Evolutionary conservation across 2,797 vertebrate genomes (phyloP).

Genomic region (Paratrypauchen microcephalus): DNA sequence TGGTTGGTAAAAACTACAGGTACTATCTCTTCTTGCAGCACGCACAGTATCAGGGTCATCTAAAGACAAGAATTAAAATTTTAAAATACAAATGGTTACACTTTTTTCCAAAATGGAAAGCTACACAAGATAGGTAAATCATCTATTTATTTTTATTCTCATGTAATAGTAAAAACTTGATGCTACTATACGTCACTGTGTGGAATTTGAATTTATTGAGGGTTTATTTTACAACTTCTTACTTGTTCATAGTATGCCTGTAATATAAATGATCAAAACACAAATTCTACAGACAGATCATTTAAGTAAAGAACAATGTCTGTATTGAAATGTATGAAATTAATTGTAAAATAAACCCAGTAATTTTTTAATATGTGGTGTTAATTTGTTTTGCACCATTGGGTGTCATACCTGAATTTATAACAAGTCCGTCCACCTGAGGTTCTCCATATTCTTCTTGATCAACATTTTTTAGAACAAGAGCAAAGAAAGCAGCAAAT

Average conservation of each 20-base stretch:
- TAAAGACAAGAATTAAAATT: slow-evolving; percentile 38
- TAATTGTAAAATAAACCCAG: too few species aligned
- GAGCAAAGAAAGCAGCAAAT: slow-evolving; percentile 94
- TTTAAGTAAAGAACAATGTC: too few species aligned
- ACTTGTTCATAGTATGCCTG: too few species aligned
- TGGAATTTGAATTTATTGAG: neutral
- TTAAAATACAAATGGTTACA: neutral
- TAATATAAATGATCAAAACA: too few species aligned
- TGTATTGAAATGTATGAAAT: too few species aligned
- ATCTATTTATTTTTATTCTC: neutral
- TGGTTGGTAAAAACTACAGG: slow-evolving; percentile 84
- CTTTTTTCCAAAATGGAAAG: neutral
- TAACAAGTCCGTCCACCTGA: slow-evolving; percentile 69
- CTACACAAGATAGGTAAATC: neutral
- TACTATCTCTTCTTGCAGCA: slow-evolving; percentile 81
- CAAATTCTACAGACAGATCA: too few species aligned
- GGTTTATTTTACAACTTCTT: too few species aligned
- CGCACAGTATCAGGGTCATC: slow-evolving; percentile 76
- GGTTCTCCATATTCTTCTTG: slow-evolving; percentile 86
- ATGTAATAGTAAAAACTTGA: neutral
- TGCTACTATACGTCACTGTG: neutral
- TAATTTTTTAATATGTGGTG: neutral
- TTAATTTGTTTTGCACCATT: neutral
- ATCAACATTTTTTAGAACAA: slow-evolving; percentile 90
- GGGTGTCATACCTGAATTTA: slow-evolving; percentile 72